A percentile compares a stretch with the other conserved stretches of the same genome.
Evolutionary conservation across 2,888 invertebrate species (phyloP).

Genomic region (Machimus rusticus): DNA sequence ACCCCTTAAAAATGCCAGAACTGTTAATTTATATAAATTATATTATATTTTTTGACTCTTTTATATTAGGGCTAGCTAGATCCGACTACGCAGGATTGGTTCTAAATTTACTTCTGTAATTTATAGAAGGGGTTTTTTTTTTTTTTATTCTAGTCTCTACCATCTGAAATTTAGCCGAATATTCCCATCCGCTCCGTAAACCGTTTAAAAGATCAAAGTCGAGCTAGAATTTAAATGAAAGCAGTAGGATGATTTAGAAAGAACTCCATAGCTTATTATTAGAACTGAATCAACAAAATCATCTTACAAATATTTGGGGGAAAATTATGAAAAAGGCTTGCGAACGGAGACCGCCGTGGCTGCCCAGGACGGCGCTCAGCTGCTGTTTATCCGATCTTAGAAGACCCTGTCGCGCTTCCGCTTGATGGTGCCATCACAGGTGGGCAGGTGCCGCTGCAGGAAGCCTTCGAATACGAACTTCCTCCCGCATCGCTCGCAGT

Average conservation of each 20-base stretch:
- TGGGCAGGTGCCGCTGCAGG: constrained; percentile 59
- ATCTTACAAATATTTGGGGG: background rate
- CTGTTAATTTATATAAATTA: too few relatives aligned
- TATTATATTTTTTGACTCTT: too few relatives aligned
- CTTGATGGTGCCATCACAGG: constrained; percentile 62
- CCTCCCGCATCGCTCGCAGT: constrained; percentile 59
- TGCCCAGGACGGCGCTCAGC: background rate
- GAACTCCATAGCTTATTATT: background rate
- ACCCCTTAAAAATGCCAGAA: too few relatives aligned
- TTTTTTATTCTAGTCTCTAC: too few relatives aligned
- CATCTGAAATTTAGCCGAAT: background rate
- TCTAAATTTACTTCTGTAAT: too few relatives aligned
- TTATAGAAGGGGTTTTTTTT: too few relatives aligned
- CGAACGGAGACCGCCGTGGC: background rate
- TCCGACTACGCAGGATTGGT: too few relatives aligned
- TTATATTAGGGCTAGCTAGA: too few relatives aligned
- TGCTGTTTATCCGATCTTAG: constrained; percentile 27
- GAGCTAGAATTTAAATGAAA: background rate
- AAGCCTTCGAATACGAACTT: constrained; percentile 62
- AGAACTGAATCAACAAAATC: background rate
- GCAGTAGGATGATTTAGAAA: background rate
- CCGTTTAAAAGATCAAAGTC: background rate
- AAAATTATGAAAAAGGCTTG: background rate
- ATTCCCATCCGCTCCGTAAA: background rate
- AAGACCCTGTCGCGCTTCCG: constrained; percentile 52